Conservation (phyloP, 2,797 vertebrate species). For the Cossypha niveicapilla region DNA sequence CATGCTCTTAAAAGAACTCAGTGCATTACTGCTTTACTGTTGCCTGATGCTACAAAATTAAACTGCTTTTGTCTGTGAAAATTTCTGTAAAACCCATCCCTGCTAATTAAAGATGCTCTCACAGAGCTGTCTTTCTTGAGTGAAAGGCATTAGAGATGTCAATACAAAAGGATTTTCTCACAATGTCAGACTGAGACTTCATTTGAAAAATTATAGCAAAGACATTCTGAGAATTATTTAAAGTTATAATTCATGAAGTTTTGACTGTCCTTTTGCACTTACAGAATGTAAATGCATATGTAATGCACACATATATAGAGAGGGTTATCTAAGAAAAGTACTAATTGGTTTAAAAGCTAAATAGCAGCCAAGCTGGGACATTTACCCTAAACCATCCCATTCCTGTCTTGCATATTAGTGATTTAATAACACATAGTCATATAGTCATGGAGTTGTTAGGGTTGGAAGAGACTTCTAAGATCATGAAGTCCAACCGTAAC, state of each 20-base stretch:
- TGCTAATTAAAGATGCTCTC: conserved; percentile 6
- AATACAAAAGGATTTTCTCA: background rate
- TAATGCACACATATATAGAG: background rate
- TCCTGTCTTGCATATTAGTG: background rate
- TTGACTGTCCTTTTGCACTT: background rate
- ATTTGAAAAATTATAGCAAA: background rate
- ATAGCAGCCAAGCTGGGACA: background rate
- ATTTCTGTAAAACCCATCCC: background rate
- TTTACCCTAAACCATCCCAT: background rate
- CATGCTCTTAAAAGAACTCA: background rate
- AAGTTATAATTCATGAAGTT: background rate
- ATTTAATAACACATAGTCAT: background rate
- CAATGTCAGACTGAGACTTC: background rate
- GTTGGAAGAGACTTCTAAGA: background rate
- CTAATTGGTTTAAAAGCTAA: background rate
- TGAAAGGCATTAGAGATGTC: background rate
- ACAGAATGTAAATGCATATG: background rate
- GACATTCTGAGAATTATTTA: background rate
- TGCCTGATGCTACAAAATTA: background rate
- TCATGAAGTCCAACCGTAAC: background rate
- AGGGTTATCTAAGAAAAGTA: background rate
- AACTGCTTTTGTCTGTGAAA: background rate
- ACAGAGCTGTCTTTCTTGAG: background rate
- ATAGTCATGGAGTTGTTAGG: background rate
- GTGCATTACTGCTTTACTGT: background rate